phyloP scores from a whole-genome alignment of 2,888 invertebrate genomes.

The Dromius quadrimaculatus region DNA sequence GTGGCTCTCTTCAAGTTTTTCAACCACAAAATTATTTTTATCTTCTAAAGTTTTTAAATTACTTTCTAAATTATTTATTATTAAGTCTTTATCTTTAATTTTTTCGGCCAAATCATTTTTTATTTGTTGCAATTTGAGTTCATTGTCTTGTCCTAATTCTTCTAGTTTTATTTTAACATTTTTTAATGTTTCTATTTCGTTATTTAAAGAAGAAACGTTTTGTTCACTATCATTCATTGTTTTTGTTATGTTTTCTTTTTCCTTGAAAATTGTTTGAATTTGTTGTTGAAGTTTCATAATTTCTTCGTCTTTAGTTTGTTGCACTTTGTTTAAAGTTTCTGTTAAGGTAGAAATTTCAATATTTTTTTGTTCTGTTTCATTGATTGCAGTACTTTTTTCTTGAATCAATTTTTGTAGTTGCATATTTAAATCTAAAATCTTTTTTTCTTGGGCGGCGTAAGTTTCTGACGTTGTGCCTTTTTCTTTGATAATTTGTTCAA shows the following conservation, averaged over 20 bases:
- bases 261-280: slow-evolving; percentile 45
- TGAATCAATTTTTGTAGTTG: slow-evolving; percentile 43
- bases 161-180: slow-evolving; percentile 52
- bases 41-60: slow-evolving; percentile 51
- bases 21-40: slow-evolving; percentile 53
- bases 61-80: slow-evolving; percentile 46
- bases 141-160: slow-evolving; percentile 54
- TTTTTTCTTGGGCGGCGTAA: slow-evolving; percentile 53
- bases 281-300: slow-evolving; percentile 42
- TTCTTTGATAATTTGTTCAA: slow-evolving; percentile 56
- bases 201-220: slow-evolving; percentile 53
- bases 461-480: slow-evolving; percentile 56
- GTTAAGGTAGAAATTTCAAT: slow-evolving; percentile 48
- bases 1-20: slow-evolving; percentile 53
- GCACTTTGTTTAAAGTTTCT: slow-evolving; percentile 43
- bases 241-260: slow-evolving; percentile 47
- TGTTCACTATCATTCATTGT: slow-evolving; percentile 39
- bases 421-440: slow-evolving; percentile 46
- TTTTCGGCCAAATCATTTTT: slow-evolving; percentile 54
- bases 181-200: slow-evolving; percentile 54
- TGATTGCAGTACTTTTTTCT: slow-evolving; percentile 39
- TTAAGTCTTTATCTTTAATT: slow-evolving; percentile 51
- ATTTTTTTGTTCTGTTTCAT: slow-evolving; percentile 36
- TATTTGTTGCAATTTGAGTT: slow-evolving; percentile 56
- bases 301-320: slow-evolving; percentile 47